Base-by-base conservation (phyloP, 2,797 vertebrate genomes). In the Sebastes elongatus region DNA sequence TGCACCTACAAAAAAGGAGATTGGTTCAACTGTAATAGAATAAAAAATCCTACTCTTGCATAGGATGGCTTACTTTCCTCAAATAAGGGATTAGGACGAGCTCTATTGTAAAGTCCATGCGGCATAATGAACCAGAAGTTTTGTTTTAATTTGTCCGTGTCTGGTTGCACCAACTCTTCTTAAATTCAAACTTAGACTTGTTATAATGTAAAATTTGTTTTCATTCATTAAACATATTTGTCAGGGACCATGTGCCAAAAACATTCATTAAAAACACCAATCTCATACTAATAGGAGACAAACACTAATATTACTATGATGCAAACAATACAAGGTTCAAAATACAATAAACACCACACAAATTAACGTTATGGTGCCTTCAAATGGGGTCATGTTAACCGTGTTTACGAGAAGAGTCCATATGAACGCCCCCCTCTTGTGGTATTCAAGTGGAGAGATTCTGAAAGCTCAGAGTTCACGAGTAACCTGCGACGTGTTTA, bases 1-100 rank as follows among this genome's bases (percentile, higher is more conserved):
- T 99, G 99, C 18, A 99, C 99, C 98, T 99, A 76, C 27, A 53
- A 28, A 55, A 61, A 70, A 42, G 38, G 13, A 72, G 16, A 64
- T 30, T 30, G 2, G 10, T 46, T 79, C 18, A 67, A 20, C 8
- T 55, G 18, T 56, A 11, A 71, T 46, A 22, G 64, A 73, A 69
- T 60, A 56, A 1, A 68, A 80, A 80, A 65, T 55, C 3, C 23
- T 55, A 3, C 27, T 55, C 22, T 65, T 78, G 35, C 6, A 23
- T 4, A 10, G 5, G 46, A 59, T 42, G 71, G n/a, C 46, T 61
- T 61, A 52, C 20, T 49, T 60, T 46, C 42, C 56, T 74, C 10
- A 66, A 11, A 59, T 30, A 25, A 46, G 38, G 61, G 38, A 74
- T 83, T 33, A 68, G 46, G 30, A 61, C 23, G n/a, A 64, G 32